These are phyloP conservation scores for Phalera bucephala DNA, from an alignment of 2,888 invertebrate species.

Conservation along the genomic window DNA sequence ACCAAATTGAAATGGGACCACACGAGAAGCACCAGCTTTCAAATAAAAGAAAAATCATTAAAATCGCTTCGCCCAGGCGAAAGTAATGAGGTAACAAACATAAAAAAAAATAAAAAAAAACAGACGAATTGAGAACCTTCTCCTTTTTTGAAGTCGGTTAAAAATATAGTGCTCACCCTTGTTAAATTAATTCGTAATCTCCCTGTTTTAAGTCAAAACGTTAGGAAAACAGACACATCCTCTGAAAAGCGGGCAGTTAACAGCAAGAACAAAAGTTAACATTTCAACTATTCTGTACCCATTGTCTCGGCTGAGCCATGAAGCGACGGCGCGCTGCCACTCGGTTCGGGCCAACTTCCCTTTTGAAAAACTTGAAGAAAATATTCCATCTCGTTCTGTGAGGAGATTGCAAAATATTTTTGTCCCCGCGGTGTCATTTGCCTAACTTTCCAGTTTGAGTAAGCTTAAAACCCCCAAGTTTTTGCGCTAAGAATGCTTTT, in stretches of 20 bases:
- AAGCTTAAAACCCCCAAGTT: slow-evolving; percentile 70
- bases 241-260: slow-evolving; percentile 34
- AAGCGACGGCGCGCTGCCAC: slow-evolving; percentile 39
- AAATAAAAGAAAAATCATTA: no score
- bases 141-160: no score
- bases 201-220: no score
- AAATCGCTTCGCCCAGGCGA: no score
- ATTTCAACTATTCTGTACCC: slow-evolving; percentile 54
- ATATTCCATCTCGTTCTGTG: slow-evolving; percentile 58
- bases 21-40: no score
- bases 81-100: no score
- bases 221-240: slow-evolving; percentile 32
- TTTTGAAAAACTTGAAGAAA: slow-evolving; percentile 59
- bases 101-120: no score
- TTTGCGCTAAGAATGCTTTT: slow-evolving; percentile 51
- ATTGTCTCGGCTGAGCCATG: slow-evolving; percentile 54
- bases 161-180: no score
- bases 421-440: slow-evolving; percentile 74
- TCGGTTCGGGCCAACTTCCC: slow-evolving; percentile 54
- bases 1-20: no score
- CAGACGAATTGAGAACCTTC: no score
- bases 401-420: slow-evolving; percentile 71
- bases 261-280: slow-evolving; percentile 52
- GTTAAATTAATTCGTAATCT: no score
- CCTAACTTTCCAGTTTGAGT: slow-evolving; percentile 73